phyloP scores from a whole-genome alignment of 2,113 vertebrate species.

The Apodemus sylvaticus region DNA sequence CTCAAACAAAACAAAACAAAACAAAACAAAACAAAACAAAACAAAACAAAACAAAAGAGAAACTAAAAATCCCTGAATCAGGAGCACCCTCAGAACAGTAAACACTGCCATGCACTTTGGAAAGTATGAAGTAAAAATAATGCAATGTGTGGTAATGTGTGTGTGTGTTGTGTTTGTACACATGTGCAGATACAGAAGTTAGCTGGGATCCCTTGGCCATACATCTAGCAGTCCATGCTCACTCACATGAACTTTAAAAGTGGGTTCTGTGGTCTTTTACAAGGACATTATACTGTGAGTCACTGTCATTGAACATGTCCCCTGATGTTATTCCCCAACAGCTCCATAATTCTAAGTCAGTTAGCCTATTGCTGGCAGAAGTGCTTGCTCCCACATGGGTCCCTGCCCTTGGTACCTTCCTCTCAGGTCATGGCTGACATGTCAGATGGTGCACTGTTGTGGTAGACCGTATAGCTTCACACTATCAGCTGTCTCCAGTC shows the following conservation, averaged over 20 bases:
- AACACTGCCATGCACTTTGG: neutral
- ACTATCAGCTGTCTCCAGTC: neutral
- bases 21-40: too few relatives aligned
- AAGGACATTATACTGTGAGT: neutral
- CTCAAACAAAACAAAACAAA: too few relatives aligned
- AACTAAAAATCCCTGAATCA: neutral
- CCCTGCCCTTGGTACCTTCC: neutral
- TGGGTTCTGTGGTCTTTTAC: neutral
- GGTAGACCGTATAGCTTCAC: neutral
- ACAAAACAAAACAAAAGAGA: neutral
- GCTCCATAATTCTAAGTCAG: neutral
- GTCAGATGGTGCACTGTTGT: neutral
- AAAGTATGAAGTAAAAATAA: too few relatives aligned
- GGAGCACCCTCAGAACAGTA: slow-evolving; percentile 22
- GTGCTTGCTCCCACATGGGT: neutral
- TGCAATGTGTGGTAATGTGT: neutral
- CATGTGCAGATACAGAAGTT: neutral
- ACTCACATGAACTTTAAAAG: neutral
- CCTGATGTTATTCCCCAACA: neutral
- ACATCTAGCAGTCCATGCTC: neutral
- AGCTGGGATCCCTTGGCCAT: neutral
- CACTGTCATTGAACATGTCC: neutral
- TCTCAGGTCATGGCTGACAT: neutral
- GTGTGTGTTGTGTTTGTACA: neutral
- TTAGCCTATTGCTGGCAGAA: neutral